phyloP scores from a whole-genome alignment of 2,113 vertebrate genomes.

The Phaethornis superciliosus region DNA sequence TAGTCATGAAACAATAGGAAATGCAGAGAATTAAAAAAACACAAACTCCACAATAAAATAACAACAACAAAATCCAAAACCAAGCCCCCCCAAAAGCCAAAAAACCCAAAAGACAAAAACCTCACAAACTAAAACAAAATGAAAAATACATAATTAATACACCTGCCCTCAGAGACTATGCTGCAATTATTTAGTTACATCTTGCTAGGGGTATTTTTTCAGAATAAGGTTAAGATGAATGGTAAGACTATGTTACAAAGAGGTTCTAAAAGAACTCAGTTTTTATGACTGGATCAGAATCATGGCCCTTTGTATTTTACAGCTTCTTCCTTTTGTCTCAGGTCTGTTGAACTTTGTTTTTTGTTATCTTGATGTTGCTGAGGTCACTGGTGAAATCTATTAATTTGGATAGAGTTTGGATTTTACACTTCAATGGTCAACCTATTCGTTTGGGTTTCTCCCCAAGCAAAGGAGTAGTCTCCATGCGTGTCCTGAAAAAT shows the following conservation, averaged over 20 bases:
- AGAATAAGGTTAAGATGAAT: background rate
- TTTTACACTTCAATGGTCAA: background rate
- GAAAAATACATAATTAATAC: background rate
- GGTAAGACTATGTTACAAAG: background rate
- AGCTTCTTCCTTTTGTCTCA: background rate
- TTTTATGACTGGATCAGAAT: background rate
- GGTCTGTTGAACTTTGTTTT: background rate
- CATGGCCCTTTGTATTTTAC: background rate
- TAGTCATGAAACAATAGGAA: background rate
- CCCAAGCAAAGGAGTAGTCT: background rate
- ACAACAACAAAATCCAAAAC: no score
- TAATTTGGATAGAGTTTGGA: background rate
- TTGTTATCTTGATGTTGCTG: background rate
- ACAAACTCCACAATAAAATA: no score
- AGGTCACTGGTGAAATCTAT: background rate
- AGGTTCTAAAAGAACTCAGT: background rate
- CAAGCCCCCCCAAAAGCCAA: no score
- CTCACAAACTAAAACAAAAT: background rate
- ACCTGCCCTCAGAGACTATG: background rate
- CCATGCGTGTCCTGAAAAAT: background rate
- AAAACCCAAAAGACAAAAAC: no score
- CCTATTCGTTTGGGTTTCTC: background rate
- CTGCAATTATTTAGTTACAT: background rate
- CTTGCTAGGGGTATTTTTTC: background rate
- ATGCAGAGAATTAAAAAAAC: background rate